These are phyloP conservation scores for Melanostoma mellinum DNA, from an alignment of 2,888 invertebrate genomes.

Conservation along the genomic window DNA sequence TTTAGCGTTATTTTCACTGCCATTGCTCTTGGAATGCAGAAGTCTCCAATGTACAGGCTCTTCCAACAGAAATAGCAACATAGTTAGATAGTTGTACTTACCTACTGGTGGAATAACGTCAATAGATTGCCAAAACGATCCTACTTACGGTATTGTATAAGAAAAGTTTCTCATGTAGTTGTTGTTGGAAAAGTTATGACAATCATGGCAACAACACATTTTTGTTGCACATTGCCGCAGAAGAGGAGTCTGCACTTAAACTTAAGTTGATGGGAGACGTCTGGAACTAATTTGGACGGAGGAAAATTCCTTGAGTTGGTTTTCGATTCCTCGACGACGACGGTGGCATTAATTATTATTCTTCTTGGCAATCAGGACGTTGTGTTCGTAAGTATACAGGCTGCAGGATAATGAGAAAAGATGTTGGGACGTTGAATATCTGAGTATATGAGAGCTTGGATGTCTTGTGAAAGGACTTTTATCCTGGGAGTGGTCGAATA, in stretches of 20 bases:
- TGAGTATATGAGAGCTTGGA: no score
- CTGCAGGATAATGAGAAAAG: neutral
- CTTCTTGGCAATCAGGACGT: constrained; percentile 35
- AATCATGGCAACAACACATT: constrained; percentile 33
- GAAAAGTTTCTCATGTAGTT: constrained; percentile 22
- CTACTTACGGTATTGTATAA: constrained; percentile 27
- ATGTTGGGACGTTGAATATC: constrained; percentile 20
- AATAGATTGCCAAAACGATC: constrained; percentile 53
- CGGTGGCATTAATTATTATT: constrained; percentile 41
- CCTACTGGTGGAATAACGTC: constrained; percentile 52
- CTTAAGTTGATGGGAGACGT: constrained; percentile 47
- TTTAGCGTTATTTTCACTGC: constrained; percentile 59
- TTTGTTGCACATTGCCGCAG: constrained; percentile 56
- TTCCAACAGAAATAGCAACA: constrained; percentile 37
- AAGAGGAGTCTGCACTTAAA: constrained; percentile 46
- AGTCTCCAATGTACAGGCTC: constrained; percentile 13
- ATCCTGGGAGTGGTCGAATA: no score
- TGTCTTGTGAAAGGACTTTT: no score
- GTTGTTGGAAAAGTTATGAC: constrained; percentile 53
- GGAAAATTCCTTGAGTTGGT: constrained; percentile 27
- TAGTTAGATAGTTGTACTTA: neutral
- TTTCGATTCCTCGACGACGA: neutral
- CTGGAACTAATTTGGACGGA: constrained; percentile 59
- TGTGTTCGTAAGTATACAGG: neutral
- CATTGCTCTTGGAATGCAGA: constrained; percentile 38